Percentiles rank a stretch among this genome's conserved stretches.
Conservation (phyloP, 1,140 invertebrate species). For the Galendromus occidentalis region DNA sequence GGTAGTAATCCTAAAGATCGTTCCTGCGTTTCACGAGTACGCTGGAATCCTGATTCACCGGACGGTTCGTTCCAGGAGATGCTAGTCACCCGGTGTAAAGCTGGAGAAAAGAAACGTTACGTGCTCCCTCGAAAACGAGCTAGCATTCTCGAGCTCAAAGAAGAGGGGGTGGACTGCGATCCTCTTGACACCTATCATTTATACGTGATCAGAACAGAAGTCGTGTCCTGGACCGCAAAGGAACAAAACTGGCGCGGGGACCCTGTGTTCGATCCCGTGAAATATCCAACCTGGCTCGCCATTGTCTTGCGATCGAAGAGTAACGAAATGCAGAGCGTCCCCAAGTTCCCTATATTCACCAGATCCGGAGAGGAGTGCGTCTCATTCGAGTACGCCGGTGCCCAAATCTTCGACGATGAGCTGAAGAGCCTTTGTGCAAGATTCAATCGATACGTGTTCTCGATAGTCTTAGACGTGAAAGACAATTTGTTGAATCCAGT, state of each 20-base stretch:
- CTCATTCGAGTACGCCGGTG: not conserved
- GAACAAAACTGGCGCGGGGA: not conserved
- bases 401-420: not conserved
- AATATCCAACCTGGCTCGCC: not conserved
- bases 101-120: not conserved
- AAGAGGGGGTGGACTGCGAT: not conserved
- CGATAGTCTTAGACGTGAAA: not conserved
- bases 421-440: not conserved
- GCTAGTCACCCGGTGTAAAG: too few relatives aligned
- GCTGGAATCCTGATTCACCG: too few relatives aligned
- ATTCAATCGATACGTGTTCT: not conserved
- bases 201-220: not conserved
- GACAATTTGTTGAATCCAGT: not conserved
- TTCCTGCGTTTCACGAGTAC: too few relatives aligned
- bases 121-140: not conserved
- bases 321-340: slow-evolving; percentile 32
- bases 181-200: not conserved
- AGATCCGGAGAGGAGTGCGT: slow-evolving; percentile 70
- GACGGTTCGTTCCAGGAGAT: too few relatives aligned
- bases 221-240: not conserved
- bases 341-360: slow-evolving; percentile 90
- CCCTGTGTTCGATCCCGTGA: not conserved
- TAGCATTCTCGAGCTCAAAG: not conserved
- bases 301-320: not conserved
- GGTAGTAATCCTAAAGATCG: too few relatives aligned